Base-by-base conservation (phyloP, 1,140 invertebrate genomes). In the Neodiprion lecontei region DNA sequence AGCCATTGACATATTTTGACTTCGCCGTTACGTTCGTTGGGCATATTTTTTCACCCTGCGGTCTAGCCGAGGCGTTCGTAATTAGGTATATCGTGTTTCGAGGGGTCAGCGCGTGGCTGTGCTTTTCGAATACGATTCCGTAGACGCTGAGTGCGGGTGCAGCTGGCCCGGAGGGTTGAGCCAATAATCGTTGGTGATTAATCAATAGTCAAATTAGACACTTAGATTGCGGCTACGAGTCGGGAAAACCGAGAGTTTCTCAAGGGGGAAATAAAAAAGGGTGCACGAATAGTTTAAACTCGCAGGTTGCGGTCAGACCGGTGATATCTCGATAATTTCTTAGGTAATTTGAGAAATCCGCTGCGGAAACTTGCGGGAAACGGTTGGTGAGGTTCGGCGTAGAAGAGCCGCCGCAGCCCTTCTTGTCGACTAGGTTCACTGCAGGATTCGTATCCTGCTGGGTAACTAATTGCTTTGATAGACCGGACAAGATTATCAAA, bases 1-100 rank as follows among this genome's bases (percentile, higher is more conserved):
- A 81, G 75, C 82, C 80, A 84, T 88, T 86, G 86, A 87, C 86
- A 85, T 86, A 86, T 84, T 87, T 87, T 87, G 84, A 86, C 84
- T 87, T 80, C 65, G 76, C 75, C 75, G 71, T 70, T 76, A 7
- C 11, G 69, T 50, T 67, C 48, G 70, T 50, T 70, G 7, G 11
- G 17, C 53, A 49, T 72, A 65, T 72, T 48, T 72, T 72, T 69
- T 61, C 70, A 75, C 69, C 61, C 50, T 74, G 74, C 69, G 74
- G 74, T 75, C 72, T 72, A 49, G 40, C 73, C 21, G 48, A 47
- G 70, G 70, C 70, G 70, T 50, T 48, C 70, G n/a, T 17, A 49
- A 71, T 71, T 71, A 50, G 70, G 67, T 53, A 66, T 67, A 72
- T 23, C 50, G 17, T 65, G 47, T 72, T 21, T 47, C 17, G 21